Conservation (phyloP, 2,797 vertebrate genomes). For the Champsocephalus gunnari region DNA sequence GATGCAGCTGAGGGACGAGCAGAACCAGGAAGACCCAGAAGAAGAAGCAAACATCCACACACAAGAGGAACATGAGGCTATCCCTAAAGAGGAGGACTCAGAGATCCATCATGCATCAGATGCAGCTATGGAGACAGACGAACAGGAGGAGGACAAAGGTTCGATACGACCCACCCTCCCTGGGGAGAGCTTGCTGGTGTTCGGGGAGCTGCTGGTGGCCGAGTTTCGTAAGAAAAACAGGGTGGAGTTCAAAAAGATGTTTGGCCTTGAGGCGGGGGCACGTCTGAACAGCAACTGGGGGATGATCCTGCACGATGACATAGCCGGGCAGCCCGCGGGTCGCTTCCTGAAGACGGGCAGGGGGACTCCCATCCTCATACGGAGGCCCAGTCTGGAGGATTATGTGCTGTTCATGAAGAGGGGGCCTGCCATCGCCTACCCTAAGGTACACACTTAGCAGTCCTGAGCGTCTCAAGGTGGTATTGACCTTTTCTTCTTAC, state of each 20-base stretch:
- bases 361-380: constrained; percentile 79
- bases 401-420: constrained; percentile 90
- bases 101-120: not conserved
- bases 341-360: constrained; percentile 69
- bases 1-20: constrained; percentile 73
- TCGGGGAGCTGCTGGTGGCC: constrained; percentile 87
- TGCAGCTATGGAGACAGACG: not conserved
- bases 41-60: not conserved
- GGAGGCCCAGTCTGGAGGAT: constrained; percentile 89
- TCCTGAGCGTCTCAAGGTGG: not conserved
- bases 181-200: constrained; percentile 73
- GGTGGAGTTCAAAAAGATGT: constrained; percentile 84
- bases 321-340: constrained; percentile 84
- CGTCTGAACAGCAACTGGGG: constrained; percentile 83
- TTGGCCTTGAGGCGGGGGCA: constrained; percentile 70
- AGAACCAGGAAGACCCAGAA: constrained; percentile 28
- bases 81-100: not conserved
- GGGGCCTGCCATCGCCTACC: constrained; percentile 88
- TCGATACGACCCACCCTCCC: constrained; percentile 25
- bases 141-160: not conserved
- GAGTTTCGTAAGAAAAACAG: constrained; percentile 75
- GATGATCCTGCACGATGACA: constrained; percentile 74
- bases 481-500: not conserved
- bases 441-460: constrained; percentile 83
- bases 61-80: not conserved